Percentiles rank a stretch among this genome's conserved stretches.
phyloP scores from a whole-genome alignment of 2,888 invertebrate species.

The Chrysolina americana region DNA sequence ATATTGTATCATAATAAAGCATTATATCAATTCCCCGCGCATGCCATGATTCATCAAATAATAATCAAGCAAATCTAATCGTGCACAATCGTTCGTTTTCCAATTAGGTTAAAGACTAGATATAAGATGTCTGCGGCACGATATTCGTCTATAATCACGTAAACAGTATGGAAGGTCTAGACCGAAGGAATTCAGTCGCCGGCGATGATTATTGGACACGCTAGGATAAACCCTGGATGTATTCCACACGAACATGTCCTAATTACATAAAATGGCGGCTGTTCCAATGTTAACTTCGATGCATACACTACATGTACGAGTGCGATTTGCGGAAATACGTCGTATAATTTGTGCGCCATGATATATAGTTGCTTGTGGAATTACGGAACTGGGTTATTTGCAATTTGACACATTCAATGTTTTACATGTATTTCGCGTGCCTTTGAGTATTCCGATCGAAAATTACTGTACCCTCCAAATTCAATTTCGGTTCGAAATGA shows the following conservation, averaged over 20 bases:
- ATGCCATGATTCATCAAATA: not conserved
- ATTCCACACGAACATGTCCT: conserved; percentile 15
- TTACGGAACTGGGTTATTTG: not conserved
- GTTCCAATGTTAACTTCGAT: not conserved
- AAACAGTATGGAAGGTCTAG: not conserved
- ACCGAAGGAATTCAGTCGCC: conserved; percentile 7
- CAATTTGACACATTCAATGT: conserved; percentile 11
- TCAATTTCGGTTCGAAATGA: too few species aligned
- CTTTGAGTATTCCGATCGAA: not conserved
- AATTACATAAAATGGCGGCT: conserved; percentile 18
- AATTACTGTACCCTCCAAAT: too few species aligned
- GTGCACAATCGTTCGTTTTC: conserved; percentile 14
- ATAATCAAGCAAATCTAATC: conserved; percentile 5
- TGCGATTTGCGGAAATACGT: conserved; percentile 16
- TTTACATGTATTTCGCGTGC: not conserved
- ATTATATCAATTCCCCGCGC: not conserved
- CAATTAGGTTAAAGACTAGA: conserved; percentile 7
- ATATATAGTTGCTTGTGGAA: conserved; percentile 1
- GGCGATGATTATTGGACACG: conserved; percentile 5
- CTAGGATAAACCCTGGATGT: conserved; percentile 7
- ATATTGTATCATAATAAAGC: not conserved
- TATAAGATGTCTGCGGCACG: not conserved
- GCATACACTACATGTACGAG: conserved; percentile 2
- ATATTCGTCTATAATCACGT: not conserved
- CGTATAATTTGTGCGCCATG: conserved; percentile 3